Evolutionary conservation across 2,113 vertebrate species (phyloP).

Genomic region (Oreochromis spilurus): DNA sequence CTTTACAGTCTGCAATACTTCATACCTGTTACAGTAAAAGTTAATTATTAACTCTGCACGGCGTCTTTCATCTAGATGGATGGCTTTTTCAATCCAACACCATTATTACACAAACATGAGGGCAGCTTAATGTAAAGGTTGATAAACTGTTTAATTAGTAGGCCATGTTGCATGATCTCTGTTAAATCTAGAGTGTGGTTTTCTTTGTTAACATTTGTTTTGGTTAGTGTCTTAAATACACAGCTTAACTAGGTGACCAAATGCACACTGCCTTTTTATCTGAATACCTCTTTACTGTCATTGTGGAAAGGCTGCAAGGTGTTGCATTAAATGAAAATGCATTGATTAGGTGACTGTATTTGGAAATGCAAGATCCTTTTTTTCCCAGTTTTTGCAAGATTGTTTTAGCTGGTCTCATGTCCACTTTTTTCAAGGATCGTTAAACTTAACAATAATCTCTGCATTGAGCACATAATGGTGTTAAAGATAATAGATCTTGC

Average conservation of each 20-base stretch:
- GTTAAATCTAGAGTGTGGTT: slow-evolving; percentile 63
- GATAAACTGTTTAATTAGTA: slow-evolving; percentile 53
- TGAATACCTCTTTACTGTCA: neutral
- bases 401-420: neutral
- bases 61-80: neutral
- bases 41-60: neutral
- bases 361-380: neutral
- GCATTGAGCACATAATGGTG: neutral
- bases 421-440: neutral
- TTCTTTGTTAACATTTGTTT: slow-evolving; percentile 68
- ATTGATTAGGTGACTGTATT: neutral
- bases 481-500: neutral
- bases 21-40: neutral
- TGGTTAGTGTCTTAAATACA: slow-evolving; percentile 62
- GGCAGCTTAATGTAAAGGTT: slow-evolving; percentile 65
- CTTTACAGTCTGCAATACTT: neutral
- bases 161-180: slow-evolving; percentile 64
- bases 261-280: slow-evolving; percentile 60
- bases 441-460: neutral
- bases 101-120: slow-evolving; percentile 22
- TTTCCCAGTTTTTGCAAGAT: neutral
- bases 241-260: slow-evolving; percentile 53
- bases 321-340: slow-evolving; percentile 45
- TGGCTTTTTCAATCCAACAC: neutral
- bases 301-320: neutral